Evolutionary conservation across 2,888 invertebrate genomes (phyloP), one percentile per base, ranked within the genome.

Genomic region (Carterocephalus palaemon): DNA sequence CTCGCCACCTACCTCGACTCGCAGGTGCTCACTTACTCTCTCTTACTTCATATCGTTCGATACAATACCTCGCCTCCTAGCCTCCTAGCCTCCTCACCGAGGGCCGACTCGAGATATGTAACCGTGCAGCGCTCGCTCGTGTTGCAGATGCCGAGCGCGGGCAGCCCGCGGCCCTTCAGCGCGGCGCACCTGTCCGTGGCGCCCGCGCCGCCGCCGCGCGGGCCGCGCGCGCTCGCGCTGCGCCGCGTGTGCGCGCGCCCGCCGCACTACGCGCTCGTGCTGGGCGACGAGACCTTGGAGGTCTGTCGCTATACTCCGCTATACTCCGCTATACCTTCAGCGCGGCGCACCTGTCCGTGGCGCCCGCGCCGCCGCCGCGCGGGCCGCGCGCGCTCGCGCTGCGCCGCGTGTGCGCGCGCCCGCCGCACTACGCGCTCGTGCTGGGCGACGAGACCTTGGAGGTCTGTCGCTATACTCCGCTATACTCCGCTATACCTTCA

Each of bases 1-100:
- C 88, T 97, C 53, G 93, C 93, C 51, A 90, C 93, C 0, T 98
- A 97, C 75, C 85, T 98, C 83, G 97, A 97, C 77, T 92, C 92
- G 12, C 92, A 94, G 71, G 76, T 95, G 33, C 10, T 19, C 19
- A 6, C 4, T 48, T 41, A 48, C 79, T n/a, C n/a, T n/a, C n/a
- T n/a, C n/a, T n/a, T n/a, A n/a, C n/a, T n/a, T n/a, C n/a, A n/a
- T n/a, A n/a, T n/a, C n/a, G n/a, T n/a, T n/a, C n/a, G n/a, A n/a
- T n/a, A n/a, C n/a, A n/a, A n/a, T n/a, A n/a, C n/a, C n/a, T n/a
- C n/a, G n/a, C n/a, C n/a, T n/a, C n/a, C n/a, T n/a, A n/a, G n/a
- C n/a, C n/a, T n/a, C n/a, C n/a, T n/a, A n/a, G n/a, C n/a, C n/a
- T n/a, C n/a, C n/a, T n/a, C n/a, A n/a, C n/a, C n/a, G n/a, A n/a